phyloP scores from a whole-genome alignment of 1,140 invertebrate species.

The Aphidius ervi region DNA sequence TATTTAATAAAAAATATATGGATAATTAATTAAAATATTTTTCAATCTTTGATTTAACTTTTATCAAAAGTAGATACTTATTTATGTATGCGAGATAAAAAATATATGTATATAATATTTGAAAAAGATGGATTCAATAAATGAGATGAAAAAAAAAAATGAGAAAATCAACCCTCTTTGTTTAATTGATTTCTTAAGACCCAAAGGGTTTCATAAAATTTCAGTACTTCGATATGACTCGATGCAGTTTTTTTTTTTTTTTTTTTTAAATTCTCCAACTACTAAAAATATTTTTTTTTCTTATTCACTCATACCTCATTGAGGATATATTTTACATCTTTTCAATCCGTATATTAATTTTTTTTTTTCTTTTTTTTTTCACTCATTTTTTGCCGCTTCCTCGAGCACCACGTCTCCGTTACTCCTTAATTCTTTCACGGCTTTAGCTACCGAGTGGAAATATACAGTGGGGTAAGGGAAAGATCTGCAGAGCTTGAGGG shows the following conservation, averaged over 20 bases:
- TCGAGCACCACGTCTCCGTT: constrained; percentile 18
- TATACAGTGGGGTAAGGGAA: not conserved
- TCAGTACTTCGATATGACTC: constrained; percentile 28
- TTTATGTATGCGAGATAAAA: not conserved
- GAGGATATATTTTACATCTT: not conserved
- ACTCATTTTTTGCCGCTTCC: constrained; percentile 14
- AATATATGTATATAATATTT: not conserved
- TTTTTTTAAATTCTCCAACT: too few species aligned
- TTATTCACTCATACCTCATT: constrained; percentile 20
- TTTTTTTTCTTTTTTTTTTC: constrained; percentile 26
- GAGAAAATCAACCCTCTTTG: constrained; percentile 32
- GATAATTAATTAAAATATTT: too few species aligned
- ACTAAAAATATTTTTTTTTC: constrained; percentile 12
- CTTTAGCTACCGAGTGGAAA: constrained; percentile 4
- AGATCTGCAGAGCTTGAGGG: constrained; percentile 1
- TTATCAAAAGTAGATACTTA: too few species aligned
- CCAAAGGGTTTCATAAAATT: constrained; percentile 43
- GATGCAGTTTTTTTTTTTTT: constrained; percentile 43
- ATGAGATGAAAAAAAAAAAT: not conserved
- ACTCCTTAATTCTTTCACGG: constrained; percentile 26
- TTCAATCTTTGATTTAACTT: too few species aligned
- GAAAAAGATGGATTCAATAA: not conserved
- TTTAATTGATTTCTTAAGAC: constrained; percentile 53
- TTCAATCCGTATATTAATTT: constrained; percentile 5
- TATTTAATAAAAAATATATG: too few species aligned